Conservation (phyloP, 2,797 vertebrate species). For the Lepilemur septentrionalis region DNA sequence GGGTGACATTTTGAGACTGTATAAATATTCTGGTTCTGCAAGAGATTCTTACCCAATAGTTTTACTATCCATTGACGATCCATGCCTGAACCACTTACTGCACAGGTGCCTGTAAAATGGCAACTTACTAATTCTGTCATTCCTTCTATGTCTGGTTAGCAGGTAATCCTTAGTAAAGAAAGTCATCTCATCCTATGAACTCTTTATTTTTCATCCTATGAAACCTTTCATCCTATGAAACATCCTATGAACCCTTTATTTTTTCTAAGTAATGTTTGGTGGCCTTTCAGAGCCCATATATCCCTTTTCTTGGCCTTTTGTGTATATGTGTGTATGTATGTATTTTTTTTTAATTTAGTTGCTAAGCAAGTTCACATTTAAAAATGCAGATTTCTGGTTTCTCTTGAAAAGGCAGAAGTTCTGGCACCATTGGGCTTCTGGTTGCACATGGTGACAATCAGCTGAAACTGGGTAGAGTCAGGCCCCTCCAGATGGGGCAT, state of each 20-base stretch:
- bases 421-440: neutral
- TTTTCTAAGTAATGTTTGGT: neutral
- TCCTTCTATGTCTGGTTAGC: neutral
- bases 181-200: neutral
- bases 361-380: neutral
- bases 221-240: too few relatives aligned
- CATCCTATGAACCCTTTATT: too few relatives aligned
- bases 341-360: neutral
- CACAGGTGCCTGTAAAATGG: neutral
- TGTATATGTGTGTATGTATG: neutral
- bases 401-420: neutral
- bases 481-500: neutral
- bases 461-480: neutral
- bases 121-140: too few relatives aligned
- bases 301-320: neutral
- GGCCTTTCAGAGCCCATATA: neutral
- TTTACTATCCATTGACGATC: neutral
- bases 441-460: neutral
- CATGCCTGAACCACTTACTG: too few relatives aligned
- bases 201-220: too few relatives aligned
- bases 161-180: neutral
- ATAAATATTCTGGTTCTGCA: neutral
- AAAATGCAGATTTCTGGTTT: constrained; percentile 6
- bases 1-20: neutral
- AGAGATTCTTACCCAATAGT: neutral